Base-by-base conservation (phyloP, 2,888 invertebrate genomes). In the Drosophila mettleri region DNA sequence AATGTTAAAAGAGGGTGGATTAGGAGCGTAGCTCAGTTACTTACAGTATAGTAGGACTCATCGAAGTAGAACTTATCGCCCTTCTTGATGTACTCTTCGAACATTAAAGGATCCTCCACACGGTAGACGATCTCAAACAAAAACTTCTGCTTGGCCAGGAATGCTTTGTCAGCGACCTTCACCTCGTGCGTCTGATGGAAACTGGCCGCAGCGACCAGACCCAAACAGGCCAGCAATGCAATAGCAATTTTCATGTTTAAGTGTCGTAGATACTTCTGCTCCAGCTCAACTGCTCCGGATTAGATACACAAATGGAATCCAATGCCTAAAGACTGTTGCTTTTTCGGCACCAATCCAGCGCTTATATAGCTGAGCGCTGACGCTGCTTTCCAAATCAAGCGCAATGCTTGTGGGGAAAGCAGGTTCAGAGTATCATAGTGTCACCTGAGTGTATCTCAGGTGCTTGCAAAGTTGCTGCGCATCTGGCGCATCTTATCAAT, bases 11-110 rank as follows among this genome's bases (percentile, higher is more conserved):
- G 1, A 9, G 3, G 12, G n/a, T 9, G 16, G 31, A n/a, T 34
- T n/a, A 39, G 29, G 9, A 24, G 34, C 7, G 7, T 22, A 5
- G 4, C 27, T 9, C 4, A 12, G n/a, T 5, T 12, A 72, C 76
- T 77, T 54, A 89, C 89, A 3, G 67, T 67, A 12, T 78, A 83
- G 61, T 55, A 24, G 12, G 80, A 54, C 70, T 77, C 57, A 3
- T 82, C 78, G 66, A 93, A 92, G 58, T 91, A 86, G 92, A 93
- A 94, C 7, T 93, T 92, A 33, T 93, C 92, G 51, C 93, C 93
- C 55, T 61, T 1, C 52, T 90, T 89, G 48, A 90, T 86, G 31
- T 54, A 85, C 46, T 91, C 86, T 45, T 89, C 89, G 65, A 90
- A 89, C 75, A 80, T 78, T 43, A 88, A 54, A 1, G 85, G 86